A percentile compares a stretch with the other conserved stretches of the same genome.
Conservation (phyloP, 2,888 invertebrate species). For the Actias luna region DNA sequence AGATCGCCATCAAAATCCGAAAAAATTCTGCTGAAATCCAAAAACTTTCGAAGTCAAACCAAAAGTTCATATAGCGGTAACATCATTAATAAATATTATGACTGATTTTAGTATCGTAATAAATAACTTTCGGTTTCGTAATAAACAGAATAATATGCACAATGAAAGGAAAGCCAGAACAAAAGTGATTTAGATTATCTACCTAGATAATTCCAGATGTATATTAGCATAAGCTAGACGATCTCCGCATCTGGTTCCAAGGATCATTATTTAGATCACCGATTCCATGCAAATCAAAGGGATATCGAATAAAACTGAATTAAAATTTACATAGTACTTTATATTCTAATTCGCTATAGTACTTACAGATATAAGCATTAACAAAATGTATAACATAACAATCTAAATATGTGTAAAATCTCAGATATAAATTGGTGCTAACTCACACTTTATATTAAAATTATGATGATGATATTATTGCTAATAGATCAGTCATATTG, state of each 20-base stretch:
- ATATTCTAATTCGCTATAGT: conserved; percentile 29
- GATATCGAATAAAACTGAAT: conserved; percentile 45
- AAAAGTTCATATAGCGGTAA: too few relatives aligned
- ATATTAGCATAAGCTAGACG: conserved; percentile 58
- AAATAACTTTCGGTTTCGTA: conserved; percentile 7
- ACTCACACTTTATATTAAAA: too few relatives aligned
- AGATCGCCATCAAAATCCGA: too few relatives aligned
- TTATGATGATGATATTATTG: too few relatives aligned
- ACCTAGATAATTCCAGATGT: conserved; percentile 45
- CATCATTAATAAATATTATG: too few relatives aligned
- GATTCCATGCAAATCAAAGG: conserved; percentile 48
- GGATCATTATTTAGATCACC: conserved; percentile 58
- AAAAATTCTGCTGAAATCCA: neutral
- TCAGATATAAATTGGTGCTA: too few relatives aligned
- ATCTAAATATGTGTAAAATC: too few relatives aligned
- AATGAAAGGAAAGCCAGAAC: conserved; percentile 40
- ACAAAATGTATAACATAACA: too few relatives aligned
- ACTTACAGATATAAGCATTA: neutral
- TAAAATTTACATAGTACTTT: conserved; percentile 41
- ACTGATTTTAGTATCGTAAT: neutral
- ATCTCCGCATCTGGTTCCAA: conserved; percentile 43
- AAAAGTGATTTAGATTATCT: conserved; percentile 42
- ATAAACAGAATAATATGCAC: conserved; percentile 48
- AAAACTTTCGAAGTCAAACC: too few relatives aligned
- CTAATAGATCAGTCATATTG: neutral